A percentile compares a stretch with the other conserved stretches of the same genome.
Evolutionary conservation across 2,888 invertebrate species (phyloP).

Genomic region (Aleiodes testaceus): DNA sequence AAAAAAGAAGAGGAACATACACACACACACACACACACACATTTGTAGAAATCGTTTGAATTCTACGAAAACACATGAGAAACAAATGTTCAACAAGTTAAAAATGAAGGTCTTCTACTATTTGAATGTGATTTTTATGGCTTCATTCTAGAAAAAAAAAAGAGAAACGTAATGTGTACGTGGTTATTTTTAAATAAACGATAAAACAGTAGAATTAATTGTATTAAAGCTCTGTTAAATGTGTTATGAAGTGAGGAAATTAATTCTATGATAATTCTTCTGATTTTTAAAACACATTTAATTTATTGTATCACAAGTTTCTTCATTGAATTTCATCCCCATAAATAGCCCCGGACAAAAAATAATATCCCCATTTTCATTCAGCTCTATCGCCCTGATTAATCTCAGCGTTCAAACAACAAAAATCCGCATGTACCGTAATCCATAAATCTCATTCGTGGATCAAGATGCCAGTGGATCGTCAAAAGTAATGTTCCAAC

Average conservation of each 20-base stretch:
- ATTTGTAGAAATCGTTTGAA: conserved; percentile 4
- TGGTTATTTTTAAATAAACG: conserved; percentile 36
- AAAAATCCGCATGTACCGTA: conserved; percentile 5
- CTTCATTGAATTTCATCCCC: no score
- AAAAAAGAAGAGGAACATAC: conserved; percentile 46
- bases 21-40: not conserved
- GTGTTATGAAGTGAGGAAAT: conserved; percentile 38
- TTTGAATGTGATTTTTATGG: conserved; percentile 20
- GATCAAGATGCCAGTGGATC: conserved; percentile 30
- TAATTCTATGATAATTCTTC: no score
- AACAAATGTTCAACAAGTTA: conserved; percentile 6
- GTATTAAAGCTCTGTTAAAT: conserved; percentile 38
- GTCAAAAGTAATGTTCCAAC: conserved; percentile 21
- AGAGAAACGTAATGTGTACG: conserved; percentile 5
- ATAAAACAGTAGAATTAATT: conserved; percentile 46
- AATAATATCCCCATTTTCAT: not conserved
- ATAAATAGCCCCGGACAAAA: not conserved
- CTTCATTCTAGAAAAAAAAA: not conserved
- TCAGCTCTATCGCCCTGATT: conserved; percentile 22
- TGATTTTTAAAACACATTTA: no score
- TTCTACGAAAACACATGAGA: conserved; percentile 8
- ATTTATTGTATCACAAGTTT: no score
- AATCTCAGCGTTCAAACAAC: conserved; percentile 6
- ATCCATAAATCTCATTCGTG: conserved; percentile 30
- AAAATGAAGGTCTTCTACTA: conserved; percentile 16